Evolutionary conservation across 2,888 invertebrate genomes (phyloP).

Genomic region (Calliscelio sp.): DNA sequence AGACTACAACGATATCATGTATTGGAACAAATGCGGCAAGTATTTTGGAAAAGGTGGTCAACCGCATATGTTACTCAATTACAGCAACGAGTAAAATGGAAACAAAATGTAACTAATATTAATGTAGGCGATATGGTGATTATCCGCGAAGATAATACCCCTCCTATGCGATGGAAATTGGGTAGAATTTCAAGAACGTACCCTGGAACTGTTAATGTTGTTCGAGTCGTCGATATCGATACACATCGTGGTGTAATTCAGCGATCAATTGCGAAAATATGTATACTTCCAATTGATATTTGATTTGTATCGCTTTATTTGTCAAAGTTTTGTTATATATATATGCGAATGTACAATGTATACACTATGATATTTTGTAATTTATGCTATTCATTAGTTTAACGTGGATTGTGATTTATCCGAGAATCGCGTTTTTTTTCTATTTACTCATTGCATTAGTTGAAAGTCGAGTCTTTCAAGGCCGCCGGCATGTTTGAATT

Average conservation of each 20-base stretch:
- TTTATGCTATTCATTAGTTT: too few relatives aligned
- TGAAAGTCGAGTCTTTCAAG: conserved; percentile 32
- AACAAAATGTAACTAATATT: neutral
- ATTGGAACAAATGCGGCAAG: too few relatives aligned
- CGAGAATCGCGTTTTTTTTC: too few relatives aligned
- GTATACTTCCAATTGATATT: conserved; percentile 21
- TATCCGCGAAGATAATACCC: conserved; percentile 33
- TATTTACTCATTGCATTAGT: neutral
- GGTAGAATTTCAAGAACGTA: conserved; percentile 25
- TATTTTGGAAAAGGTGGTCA: conserved; percentile 59
- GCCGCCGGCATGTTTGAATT: conserved; percentile 15
- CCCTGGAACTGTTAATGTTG: conserved; percentile 4
- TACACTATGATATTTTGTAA: too few relatives aligned
- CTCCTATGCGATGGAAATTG: conserved; percentile 36
- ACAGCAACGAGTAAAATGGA: conserved; percentile 51
- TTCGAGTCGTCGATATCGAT: conserved; percentile 11
- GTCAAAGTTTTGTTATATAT: too few relatives aligned
- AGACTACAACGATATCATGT: conserved; percentile 56
- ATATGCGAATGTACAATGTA: too few relatives aligned
- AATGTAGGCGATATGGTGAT: conserved; percentile 33
- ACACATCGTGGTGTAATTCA: neutral
- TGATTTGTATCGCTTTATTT: too few relatives aligned
- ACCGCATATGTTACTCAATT: conserved; percentile 46
- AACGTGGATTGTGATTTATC: neutral
- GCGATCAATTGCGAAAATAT: conserved; percentile 29